A percentile compares a stretch with the other conserved stretches of the same genome.
Conservation (phyloP, 2,888 invertebrate species). For the Mongoloraphidia duomilia region DNA sequence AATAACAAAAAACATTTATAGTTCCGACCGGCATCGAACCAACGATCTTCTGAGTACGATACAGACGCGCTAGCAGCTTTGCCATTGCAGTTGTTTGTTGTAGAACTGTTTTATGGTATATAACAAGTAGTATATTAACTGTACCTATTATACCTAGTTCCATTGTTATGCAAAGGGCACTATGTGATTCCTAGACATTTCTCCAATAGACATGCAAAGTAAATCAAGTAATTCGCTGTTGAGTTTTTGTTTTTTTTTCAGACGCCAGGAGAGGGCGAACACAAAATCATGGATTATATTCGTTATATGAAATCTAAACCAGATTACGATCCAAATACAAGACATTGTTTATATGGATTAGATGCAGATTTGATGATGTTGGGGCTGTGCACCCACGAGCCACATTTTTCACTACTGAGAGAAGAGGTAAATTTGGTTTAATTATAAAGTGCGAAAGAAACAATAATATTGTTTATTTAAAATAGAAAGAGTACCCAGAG, state of each 20-base stretch:
- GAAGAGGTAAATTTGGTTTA: conserved; percentile 58
- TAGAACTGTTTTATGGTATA: too few species aligned
- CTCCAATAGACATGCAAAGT: too few species aligned
- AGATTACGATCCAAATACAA: conserved; percentile 76
- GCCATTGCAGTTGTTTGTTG: too few species aligned
- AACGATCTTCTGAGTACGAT: too few species aligned
- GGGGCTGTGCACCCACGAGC: conserved; percentile 89
- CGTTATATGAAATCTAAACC: conserved; percentile 71
- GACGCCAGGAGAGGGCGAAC: conserved; percentile 95
- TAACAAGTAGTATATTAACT: too few species aligned
- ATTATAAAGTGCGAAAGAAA: conserved; percentile 8
- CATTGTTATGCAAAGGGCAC: too few species aligned
- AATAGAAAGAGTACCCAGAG: not conserved
- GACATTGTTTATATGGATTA: conserved; percentile 92
- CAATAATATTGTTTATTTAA: not conserved
- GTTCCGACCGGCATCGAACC: too few species aligned
- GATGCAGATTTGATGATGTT: conserved; percentile 98
- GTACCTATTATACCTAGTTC: too few species aligned
- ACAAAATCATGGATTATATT: conserved; percentile 98
- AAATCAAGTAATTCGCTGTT: too few species aligned
- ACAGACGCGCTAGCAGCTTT: too few species aligned
- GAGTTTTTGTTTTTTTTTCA: conserved; percentile 23
- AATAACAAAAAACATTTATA: too few species aligned
- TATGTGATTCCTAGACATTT: too few species aligned
- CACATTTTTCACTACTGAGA: conserved; percentile 83